Base-by-base conservation (phyloP, 2,113 vertebrate genomes). In the Misgurnus mizolepis region DNA sequence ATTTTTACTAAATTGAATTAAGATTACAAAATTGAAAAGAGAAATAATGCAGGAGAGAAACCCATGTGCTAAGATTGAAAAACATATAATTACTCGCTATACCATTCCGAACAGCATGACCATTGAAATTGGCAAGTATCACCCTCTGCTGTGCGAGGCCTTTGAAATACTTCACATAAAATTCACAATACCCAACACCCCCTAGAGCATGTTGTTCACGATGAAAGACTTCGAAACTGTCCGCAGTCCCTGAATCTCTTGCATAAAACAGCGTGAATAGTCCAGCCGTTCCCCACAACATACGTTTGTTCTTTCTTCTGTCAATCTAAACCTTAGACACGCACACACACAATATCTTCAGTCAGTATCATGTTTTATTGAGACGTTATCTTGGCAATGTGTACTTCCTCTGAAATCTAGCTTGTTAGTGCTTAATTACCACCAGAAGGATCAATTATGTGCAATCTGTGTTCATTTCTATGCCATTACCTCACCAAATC, bases 401-500 rank as follows among this genome's bases (percentile, higher is more conserved):
- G 89, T 87, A 88, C 85, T 89, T 91, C 88, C 89, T 88, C 90
- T 84, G 84, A 89, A 88, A 82, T 91, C 90, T 90, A 91, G 89
- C 89, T 90, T 88, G 85, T 93, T 92, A 91, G 89, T 81, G 89
- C 86, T 88, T 83, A 88, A 90, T 85, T 45, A 81, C 89, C 86
- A 87, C 90, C 85, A 65, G 88, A 87, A 90, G 89, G 90, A 92
- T 92, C 90, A 91, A 92, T 92, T 92, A 91, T 80, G 80, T 82
- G 86, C 87, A 91, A 92, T 89, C 89, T 88, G 89, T 88, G 85
- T 87, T 88, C 72, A 84, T 89, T 89, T 90, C 86, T 50, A 84
- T 89, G 86, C 90, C 86, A 90, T 92, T 91, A 91, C 90, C 89
- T 85, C 87, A 90, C 87, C 89, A 88, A 91, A 92, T 91, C 88